Evolutionary conservation across 37 sponge, comb jelly and placozoan species (phyloP).

Genomic region (Dysidea cf. avara): DNA sequence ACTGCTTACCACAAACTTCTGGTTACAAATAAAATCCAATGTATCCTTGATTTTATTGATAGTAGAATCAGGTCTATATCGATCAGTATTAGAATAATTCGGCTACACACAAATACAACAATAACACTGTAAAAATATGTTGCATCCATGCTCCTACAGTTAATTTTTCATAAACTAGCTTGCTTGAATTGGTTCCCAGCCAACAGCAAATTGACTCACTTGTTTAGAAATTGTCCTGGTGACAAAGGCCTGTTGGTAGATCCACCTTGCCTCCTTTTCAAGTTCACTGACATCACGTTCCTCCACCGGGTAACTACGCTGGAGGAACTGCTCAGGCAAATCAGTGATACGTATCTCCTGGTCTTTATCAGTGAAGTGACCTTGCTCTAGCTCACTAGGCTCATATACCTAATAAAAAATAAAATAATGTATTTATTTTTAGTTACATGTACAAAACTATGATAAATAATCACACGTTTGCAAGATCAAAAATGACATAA

Average conservation of each 20-base stretch:
- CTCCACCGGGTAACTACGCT: constrained; percentile 4
- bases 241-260: constrained; percentile 77
- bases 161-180: neutral
- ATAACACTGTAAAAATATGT: neutral
- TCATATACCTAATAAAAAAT: constrained; percentile 49
- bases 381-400: constrained; percentile 89
- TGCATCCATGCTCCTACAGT: constrained; percentile 8
- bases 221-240: constrained; percentile 81
- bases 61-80: constrained; percentile 31
- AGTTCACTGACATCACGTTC: constrained; percentile 69
- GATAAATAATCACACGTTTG: neutral
- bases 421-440: neutral
- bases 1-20: constrained; percentile 80
- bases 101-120: constrained; percentile 4
- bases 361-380: constrained; percentile 84
- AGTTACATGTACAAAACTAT: neutral
- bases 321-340: constrained; percentile 77
- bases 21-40: constrained; percentile 86
- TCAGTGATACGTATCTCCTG: constrained; percentile 84
- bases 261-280: constrained; percentile 93
- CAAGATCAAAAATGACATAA: neutral
- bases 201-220: constrained; percentile 29
- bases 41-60: constrained; percentile 86
- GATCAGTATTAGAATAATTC: constrained; percentile 8
- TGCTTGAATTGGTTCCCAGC: neutral